Base-by-base conservation (phyloP, 2,113 vertebrate species). In the Rhea pennata region DNA sequence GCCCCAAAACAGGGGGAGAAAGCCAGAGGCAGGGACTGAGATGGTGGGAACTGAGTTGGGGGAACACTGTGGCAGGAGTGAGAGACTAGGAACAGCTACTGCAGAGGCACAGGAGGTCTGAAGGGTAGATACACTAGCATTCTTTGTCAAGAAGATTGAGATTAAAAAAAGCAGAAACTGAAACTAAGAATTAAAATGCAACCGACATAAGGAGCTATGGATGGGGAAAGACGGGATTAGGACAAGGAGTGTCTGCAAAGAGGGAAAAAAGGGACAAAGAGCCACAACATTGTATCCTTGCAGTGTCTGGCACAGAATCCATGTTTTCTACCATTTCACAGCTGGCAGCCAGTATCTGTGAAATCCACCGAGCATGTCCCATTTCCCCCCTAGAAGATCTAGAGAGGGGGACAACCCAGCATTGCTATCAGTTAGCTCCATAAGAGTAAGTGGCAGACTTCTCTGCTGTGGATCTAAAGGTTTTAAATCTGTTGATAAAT, bases 101-200 rank as follows among this genome's bases (percentile, higher is more conserved):
- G 62, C 58, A 77, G 73, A 89, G 74, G 54, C 95, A 90, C 0
- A 85, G 48, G 69, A 75, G 54, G 26, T 70, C 44, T 64, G 78
- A 90, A 58, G 40, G 78, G 82, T 7, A 40, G 33, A 87, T 31
- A 78, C 36, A n/a, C 33, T n/a, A 76, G 40, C 40, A 94, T 70
- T 54, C 59, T 92, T 94, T 77, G 42, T 71, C 75, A 91, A 74
- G 40, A 90, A 62, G 64, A 67, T 5, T 75, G 79, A 27, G 72
- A 86, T 64, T 92, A 64, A 95, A 88, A 91, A 15, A 81, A 89
- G 70, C 59, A 70, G 20, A 77, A 91, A 65, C 54, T 58, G 75
- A 50, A 74, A 42, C n/a, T 69, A 16, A 75, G 65, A 90, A 86
- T 13, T 13, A 88, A 84, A 88, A 90, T 12, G 24, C 53, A 73